Percentiles rank a stretch among this genome's conserved stretches.
Evolutionary conservation across 1,140 invertebrate species (phyloP).

Genomic region (Drosophila elegans): DNA sequence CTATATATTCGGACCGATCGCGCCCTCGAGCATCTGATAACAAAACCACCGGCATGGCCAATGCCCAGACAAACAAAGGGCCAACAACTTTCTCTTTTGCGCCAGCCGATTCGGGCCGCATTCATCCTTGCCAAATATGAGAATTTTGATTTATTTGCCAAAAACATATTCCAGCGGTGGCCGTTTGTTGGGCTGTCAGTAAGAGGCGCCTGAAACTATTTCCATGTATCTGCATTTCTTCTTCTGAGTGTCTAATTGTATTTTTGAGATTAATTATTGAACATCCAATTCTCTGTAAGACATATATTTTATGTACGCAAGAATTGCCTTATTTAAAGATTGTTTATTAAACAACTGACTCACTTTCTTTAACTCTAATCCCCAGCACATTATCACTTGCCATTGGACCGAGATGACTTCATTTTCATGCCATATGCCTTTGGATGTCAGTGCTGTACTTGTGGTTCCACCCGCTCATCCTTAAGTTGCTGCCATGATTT

Average conservation of each 20-base stretch:
- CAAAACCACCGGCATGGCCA: slow-evolving; percentile 78
- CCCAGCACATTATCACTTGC: slow-evolving; percentile 23
- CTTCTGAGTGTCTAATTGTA: not conserved
- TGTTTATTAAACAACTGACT: not conserved
- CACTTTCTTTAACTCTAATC: not conserved
- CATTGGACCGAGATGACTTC: slow-evolving; percentile 59
- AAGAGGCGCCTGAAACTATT: slow-evolving; percentile 56
- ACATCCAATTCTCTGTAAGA: no score
- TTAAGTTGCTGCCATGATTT: slow-evolving; percentile 56
- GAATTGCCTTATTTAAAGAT: not conserved
- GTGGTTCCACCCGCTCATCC: slow-evolving; percentile 34
- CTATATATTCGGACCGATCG: slow-evolving; percentile 49
- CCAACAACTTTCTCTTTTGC: slow-evolving; percentile 82
- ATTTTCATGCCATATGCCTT: slow-evolving; percentile 35
- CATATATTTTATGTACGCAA: no score
- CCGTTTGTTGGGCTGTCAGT: slow-evolving; percentile 58
- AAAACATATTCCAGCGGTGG: slow-evolving; percentile 37
- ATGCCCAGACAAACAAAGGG: slow-evolving; percentile 54
- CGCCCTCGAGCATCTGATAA: slow-evolving; percentile 80
- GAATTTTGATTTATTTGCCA: slow-evolving; percentile 72
- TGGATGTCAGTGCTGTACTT: slow-evolving; percentile 65
- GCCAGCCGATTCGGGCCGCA: slow-evolving; percentile 34
- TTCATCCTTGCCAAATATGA: slow-evolving; percentile 64
- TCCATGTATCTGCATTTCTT: slow-evolving; percentile 16
- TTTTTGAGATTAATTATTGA: not conserved